phyloP scores from a whole-genome alignment of 2,797 vertebrate species.

The Bradypus variegatus region DNA sequence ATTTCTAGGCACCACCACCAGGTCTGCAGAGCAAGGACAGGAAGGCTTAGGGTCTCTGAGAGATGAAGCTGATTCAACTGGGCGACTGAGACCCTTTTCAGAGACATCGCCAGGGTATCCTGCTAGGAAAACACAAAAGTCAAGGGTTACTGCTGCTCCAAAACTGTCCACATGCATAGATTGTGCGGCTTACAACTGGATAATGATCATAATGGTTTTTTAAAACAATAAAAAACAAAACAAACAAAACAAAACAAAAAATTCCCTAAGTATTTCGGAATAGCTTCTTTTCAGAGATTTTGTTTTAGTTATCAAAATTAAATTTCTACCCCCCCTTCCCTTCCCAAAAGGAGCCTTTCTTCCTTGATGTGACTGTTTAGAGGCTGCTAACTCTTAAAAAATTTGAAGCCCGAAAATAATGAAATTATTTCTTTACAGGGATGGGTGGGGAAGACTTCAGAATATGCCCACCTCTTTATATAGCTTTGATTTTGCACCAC shows the following conservation, averaged over 20 bases:
- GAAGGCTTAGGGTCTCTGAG: not conserved
- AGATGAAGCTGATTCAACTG: accelerated
- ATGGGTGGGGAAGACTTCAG: too few species aligned
- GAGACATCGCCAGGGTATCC: not conserved
- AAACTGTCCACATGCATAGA: accelerated
- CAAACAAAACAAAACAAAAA: not conserved
- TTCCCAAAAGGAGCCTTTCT: not conserved
- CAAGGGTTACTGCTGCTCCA: not conserved
- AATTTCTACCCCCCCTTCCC: not conserved
- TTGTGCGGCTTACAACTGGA: not conserved
- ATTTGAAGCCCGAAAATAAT: not conserved
- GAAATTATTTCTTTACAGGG: too few species aligned
- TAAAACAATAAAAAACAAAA: not conserved
- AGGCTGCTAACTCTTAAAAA: not conserved
- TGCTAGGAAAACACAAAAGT: not conserved
- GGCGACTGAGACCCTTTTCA: not conserved
- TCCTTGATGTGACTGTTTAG: not conserved
- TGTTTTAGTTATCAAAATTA: not conserved
- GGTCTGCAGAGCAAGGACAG: not conserved
- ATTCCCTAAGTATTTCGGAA: not conserved
- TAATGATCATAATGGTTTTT: not conserved
- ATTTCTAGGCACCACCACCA: not conserved
- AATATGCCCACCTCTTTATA: not conserved
- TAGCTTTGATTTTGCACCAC: not conserved
- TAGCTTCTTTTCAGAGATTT: not conserved